phyloP scores from a whole-genome alignment of 2,113 vertebrate genomes.

The Acanthisitta chloris region DNA sequence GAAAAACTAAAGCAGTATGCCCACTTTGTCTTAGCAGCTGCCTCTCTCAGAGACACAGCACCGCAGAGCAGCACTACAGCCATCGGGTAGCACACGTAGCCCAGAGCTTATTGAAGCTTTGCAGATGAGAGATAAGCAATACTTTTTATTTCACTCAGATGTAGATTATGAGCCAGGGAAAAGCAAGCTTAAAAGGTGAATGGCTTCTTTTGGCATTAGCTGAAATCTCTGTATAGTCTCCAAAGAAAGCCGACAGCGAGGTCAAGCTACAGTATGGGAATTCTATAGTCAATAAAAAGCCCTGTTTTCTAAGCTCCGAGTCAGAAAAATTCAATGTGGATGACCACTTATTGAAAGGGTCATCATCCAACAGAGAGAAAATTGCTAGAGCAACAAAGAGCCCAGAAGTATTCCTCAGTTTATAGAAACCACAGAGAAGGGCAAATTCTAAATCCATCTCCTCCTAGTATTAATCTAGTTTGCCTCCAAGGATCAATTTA shows the following conservation, averaged over 20 bases:
- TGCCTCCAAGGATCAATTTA: slow-evolving; percentile 46
- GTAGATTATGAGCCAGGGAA: slow-evolving; percentile 44
- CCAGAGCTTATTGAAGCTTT: not conserved
- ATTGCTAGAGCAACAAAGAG: slow-evolving; percentile 59
- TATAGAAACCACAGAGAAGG: slow-evolving; percentile 43
- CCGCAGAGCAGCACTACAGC: not conserved
- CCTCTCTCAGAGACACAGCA: accelerated
- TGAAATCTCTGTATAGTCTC: slow-evolving; percentile 41
- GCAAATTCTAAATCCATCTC: slow-evolving; percentile 41
- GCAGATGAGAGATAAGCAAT: slow-evolving; percentile 47
- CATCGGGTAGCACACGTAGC: not conserved
- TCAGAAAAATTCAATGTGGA: slow-evolving; percentile 53
- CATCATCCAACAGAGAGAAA: slow-evolving; percentile 63
- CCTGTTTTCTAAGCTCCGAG: slow-evolving; percentile 30
- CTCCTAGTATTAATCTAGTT: slow-evolving; percentile 34
- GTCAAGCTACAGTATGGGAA: slow-evolving; percentile 45
- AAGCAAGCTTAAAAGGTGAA: slow-evolving; percentile 59
- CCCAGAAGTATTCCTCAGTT: slow-evolving; percentile 34
- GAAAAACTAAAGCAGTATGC: not conserved
- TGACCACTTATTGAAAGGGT: slow-evolving; percentile 66
- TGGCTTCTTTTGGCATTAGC: slow-evolving; percentile 35
- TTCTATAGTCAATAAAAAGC: slow-evolving; percentile 46
- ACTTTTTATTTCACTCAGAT: slow-evolving; percentile 6
- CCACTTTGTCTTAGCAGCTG: not conserved
- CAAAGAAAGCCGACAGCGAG: slow-evolving; percentile 44